These are phyloP conservation scores for Macrobrachium rosenbergii DNA, from an alignment of 1,140 invertebrate genomes.

Conservation along the genomic window DNA sequence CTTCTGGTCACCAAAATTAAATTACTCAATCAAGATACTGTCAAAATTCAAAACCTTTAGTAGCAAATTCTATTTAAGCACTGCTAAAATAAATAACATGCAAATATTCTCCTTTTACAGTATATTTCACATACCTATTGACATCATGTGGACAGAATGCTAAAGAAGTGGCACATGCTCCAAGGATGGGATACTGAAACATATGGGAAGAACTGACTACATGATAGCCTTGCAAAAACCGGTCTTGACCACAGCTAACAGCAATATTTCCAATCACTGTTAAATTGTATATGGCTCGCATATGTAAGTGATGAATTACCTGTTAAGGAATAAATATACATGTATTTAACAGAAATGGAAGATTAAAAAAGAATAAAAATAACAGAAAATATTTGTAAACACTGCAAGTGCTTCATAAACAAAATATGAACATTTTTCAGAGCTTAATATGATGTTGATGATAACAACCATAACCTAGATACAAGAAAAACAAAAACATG, in stretches of 20 bases:
- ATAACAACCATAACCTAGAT: too few species aligned
- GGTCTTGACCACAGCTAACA: constrained; percentile 56
- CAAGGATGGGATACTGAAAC: constrained; percentile 56
- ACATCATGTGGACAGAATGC: constrained; percentile 55
- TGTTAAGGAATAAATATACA: constrained; percentile 2
- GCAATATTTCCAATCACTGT: constrained; percentile 36
- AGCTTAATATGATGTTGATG: neutral
- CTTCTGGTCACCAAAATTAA: too few species aligned
- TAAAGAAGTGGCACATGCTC: constrained; percentile 45
- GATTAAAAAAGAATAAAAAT: neutral
- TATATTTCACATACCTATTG: constrained; percentile 37
- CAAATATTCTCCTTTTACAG: neutral
- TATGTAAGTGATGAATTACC: constrained; percentile 49
- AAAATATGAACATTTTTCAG: constrained; percentile 3
- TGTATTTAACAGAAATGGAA: neutral
- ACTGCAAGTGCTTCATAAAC: too few species aligned
- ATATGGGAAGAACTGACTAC: constrained; percentile 19
- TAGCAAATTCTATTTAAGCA: neutral
- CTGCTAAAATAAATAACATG: neutral
- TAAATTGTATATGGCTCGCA: constrained; percentile 58
- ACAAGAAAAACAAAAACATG: too few species aligned
- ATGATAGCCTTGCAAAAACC: constrained; percentile 53
- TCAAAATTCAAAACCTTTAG: too few species aligned
- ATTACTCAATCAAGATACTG: too few species aligned
- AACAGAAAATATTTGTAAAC: neutral